Evolutionary conservation across 2,888 invertebrate genomes (phyloP).

Genomic region (Mythimna lalbum): DNA sequence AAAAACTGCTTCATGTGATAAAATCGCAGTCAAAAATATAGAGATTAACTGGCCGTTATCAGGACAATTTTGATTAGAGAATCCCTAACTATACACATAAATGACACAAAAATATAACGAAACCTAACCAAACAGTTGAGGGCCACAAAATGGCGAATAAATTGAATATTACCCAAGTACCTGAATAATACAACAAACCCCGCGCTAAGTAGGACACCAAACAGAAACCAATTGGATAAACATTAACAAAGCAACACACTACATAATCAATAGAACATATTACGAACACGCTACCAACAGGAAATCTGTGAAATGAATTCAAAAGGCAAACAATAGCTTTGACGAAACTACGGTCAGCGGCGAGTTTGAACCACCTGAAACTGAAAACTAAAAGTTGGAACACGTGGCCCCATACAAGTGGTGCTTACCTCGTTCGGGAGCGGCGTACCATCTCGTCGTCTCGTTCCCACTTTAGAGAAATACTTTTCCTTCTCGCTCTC

Average conservation of each 20-base stretch:
- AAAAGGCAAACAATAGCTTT: constrained; percentile 61
- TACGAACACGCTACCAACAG: constrained; percentile 50
- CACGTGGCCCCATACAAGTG: constrained; percentile 85
- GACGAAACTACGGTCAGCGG: constrained; percentile 64
- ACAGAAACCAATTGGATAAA: constrained; percentile 40
- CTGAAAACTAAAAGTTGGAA: constrained; percentile 78
- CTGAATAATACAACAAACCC: constrained; percentile 10
- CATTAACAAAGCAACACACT: constrained; percentile 55
- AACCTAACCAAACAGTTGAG: neutral
- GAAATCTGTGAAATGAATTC: constrained; percentile 50
- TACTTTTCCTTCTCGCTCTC: constrained; percentile 86
- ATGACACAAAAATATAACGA: neutral
- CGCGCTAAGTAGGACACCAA: constrained; percentile 26
- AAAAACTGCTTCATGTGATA: neutral
- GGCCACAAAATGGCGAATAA: neutral
- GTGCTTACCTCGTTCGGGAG: constrained; percentile 87
- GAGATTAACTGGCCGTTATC: neutral
- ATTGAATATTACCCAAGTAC: neutral
- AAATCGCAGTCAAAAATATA: neutral
- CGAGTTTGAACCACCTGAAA: constrained; percentile 72
- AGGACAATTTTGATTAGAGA: neutral
- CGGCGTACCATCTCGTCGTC: constrained; percentile 85
- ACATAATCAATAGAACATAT: constrained; percentile 49
- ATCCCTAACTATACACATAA: neutral
- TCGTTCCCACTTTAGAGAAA: constrained; percentile 88